phyloP scores from a whole-genome alignment of 2,113 vertebrate genomes.

The Podilymbus podiceps region DNA sequence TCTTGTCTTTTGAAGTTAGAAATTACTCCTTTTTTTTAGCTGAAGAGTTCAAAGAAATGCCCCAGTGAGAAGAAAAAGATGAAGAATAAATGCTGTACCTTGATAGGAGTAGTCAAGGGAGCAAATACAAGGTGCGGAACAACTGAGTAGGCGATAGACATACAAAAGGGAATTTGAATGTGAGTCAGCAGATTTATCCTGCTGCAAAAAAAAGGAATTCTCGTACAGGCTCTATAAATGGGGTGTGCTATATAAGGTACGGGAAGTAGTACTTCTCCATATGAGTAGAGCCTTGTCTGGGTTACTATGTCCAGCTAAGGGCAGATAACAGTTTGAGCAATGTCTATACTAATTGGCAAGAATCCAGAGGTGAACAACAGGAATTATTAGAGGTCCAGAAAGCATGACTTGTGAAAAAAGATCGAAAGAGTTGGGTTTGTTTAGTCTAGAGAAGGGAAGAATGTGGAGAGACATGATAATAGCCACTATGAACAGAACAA shows the following conservation, averaged over 20 bases:
- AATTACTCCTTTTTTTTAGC: not conserved
- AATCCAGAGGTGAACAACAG: not conserved
- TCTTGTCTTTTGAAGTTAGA: not conserved
- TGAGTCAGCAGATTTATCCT: not conserved
- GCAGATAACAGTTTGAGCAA: not conserved
- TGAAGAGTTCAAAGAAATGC: not conserved
- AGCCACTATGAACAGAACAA: slow-evolving; percentile 1
- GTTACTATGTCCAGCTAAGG: not conserved
- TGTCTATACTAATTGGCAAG: not conserved
- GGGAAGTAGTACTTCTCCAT: not conserved
- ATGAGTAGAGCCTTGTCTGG: not conserved
- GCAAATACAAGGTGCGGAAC: not conserved
- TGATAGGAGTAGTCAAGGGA: not conserved
- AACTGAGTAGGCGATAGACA: rapidly evolving
- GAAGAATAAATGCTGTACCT: not conserved
- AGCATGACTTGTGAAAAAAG: not conserved
- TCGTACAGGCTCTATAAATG: not conserved
- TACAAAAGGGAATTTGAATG: not conserved
- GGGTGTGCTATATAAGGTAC: not conserved
- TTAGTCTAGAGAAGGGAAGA: slow-evolving; percentile 47
- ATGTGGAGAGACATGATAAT: slow-evolving; percentile 12
- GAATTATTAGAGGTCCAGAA: not conserved
- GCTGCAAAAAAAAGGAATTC: not conserved
- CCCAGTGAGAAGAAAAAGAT: not conserved
- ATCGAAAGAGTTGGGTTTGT: not conserved